phyloP scores from a whole-genome alignment of 1,140 invertebrate genomes.

The Bombus breviceps region DNA sequence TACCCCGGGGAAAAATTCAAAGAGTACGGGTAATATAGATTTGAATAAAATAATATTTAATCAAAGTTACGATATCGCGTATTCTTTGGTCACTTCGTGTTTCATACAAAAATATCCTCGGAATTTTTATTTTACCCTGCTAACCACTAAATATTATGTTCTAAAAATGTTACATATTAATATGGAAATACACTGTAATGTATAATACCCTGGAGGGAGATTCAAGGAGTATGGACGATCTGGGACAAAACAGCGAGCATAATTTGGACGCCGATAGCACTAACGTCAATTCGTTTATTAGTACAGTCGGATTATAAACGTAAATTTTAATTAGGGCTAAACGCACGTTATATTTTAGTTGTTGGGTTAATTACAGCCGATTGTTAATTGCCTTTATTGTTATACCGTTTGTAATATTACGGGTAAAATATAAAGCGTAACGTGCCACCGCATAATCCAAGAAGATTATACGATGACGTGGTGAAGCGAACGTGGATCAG shows the following conservation, averaged over 20 bases:
- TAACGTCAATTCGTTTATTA: neutral
- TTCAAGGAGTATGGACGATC: neutral
- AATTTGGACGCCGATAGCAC: neutral
- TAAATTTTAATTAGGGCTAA: neutral
- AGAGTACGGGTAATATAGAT: no score
- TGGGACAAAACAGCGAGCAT: neutral
- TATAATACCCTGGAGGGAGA: neutral
- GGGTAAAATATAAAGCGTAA: conserved; percentile 15
- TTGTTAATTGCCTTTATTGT: neutral
- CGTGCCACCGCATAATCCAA: neutral
- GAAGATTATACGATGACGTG: conserved; percentile 28
- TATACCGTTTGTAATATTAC: neutral
- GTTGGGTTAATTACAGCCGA: neutral
- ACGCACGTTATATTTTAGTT: neutral
- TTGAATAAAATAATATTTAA: no score
- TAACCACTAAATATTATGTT: neutral
- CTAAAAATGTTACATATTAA: neutral
- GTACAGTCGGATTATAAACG: neutral
- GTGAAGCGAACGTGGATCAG: conserved; percentile 12
- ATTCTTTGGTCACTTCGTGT: no score
- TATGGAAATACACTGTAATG: neutral
- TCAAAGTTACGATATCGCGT: no score
- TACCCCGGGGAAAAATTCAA: no score
- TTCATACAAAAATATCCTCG: no score
- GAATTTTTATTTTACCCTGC: no score